These are phyloP conservation scores for Aspidapion aeneum DNA, from an alignment of 2,888 invertebrate species.

Conservation along the genomic window DNA sequence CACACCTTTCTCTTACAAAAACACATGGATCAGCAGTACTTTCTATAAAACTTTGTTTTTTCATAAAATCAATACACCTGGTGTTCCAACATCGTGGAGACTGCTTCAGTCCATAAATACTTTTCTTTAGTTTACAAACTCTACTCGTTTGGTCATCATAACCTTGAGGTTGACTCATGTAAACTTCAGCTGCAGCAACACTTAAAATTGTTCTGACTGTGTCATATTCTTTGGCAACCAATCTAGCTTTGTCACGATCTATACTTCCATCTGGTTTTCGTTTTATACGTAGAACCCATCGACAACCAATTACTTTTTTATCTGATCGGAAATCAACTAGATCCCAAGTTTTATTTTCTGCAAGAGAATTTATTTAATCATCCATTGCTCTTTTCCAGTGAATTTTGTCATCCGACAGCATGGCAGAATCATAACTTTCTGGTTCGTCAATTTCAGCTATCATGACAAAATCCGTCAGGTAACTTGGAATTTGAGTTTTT, in stretches of 20 bases:
- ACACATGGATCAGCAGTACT: too few species aligned
- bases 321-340: background rate
- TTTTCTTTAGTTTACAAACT: too few species aligned
- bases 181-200: too few species aligned
- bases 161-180: too few species aligned
- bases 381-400: background rate
- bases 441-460: background rate
- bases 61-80: too few species aligned
- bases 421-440: background rate
- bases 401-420: background rate
- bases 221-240: too few species aligned
- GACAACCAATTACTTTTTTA: background rate
- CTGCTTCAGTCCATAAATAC: too few species aligned
- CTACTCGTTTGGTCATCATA: too few species aligned
- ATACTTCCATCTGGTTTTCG: background rate
- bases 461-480: background rate
- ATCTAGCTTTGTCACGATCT: background rate
- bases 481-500: background rate
- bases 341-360: constrained; percentile 3
- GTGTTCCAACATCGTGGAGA: too few species aligned
- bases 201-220: too few species aligned
- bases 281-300: background rate
- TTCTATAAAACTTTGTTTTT: too few species aligned
- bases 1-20: too few species aligned
- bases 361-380: background rate